Conservation (phyloP, 2,797 vertebrate genomes). For the Varecia variegata region DNA sequence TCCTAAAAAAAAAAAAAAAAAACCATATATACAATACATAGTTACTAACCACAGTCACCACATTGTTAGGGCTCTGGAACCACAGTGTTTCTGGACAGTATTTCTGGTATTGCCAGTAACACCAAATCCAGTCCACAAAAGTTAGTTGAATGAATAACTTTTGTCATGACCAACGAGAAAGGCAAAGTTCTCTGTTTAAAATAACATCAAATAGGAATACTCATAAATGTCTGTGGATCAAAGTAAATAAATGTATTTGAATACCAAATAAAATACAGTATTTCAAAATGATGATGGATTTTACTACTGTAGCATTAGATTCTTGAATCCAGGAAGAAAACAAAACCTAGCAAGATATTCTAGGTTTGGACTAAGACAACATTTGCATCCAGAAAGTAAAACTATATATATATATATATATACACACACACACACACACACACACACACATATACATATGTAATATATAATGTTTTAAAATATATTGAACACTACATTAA, state of each 20-base stretch:
- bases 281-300: background rate
- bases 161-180: background rate
- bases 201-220: background rate
- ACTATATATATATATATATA: background rate
- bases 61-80: background rate
- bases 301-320: background rate
- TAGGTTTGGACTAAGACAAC: background rate
- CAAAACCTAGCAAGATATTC: background rate
- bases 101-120: background rate
- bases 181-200: background rate
- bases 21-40: no score
- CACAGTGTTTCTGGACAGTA: no score
- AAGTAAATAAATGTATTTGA: background rate
- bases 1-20: no score
- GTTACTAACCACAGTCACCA: no score
- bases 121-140: background rate
- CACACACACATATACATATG: background rate
- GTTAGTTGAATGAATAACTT: background rate
- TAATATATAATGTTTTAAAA: background rate
- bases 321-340: background rate
- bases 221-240: background rate
- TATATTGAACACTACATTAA: background rate
- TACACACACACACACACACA: background rate
- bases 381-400: background rate
- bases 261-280: background rate